These are phyloP conservation scores for Myotis yumanensis DNA, from an alignment of 2,113 vertebrate species.

Conservation along the genomic window DNA sequence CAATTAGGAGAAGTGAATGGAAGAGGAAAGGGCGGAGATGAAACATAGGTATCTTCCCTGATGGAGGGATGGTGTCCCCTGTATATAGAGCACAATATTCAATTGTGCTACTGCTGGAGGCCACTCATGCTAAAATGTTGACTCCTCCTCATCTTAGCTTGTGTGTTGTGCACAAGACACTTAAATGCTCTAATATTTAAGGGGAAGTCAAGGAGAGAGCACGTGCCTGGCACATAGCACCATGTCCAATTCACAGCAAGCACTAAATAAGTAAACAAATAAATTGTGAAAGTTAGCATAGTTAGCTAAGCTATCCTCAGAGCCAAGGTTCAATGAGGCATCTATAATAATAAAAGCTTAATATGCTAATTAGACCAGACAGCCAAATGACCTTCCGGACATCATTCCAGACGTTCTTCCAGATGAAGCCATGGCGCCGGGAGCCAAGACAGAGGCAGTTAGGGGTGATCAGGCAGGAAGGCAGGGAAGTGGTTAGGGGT, in stretches of 20 bases:
- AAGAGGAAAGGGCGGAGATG: background rate
- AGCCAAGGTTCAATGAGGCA: background rate
- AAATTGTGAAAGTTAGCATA: background rate
- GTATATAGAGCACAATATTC: background rate
- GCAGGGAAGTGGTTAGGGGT: no score
- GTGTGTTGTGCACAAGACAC: background rate
- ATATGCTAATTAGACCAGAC: no score
- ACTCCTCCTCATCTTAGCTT: background rate
- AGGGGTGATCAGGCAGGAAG: no score
- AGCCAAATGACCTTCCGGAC: no score
- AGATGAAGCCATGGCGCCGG: no score
- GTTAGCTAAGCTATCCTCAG: background rate
- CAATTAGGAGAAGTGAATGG: background rate
- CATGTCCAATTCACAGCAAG: background rate
- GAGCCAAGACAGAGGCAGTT: no score
- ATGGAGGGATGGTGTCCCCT: accelerated
- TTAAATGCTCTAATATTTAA: background rate
- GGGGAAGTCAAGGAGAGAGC: background rate
- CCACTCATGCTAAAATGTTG: background rate
- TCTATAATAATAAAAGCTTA: no score
- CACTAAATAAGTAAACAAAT: background rate
- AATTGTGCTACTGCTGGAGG: background rate
- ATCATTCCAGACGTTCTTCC: no score
- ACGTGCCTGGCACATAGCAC: accelerated
- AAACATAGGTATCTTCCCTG: background rate